Percentiles rank a stretch among this genome's conserved stretches.
Conservation (phyloP, 2,888 invertebrate species). For the Leptogaster cylindrica region DNA sequence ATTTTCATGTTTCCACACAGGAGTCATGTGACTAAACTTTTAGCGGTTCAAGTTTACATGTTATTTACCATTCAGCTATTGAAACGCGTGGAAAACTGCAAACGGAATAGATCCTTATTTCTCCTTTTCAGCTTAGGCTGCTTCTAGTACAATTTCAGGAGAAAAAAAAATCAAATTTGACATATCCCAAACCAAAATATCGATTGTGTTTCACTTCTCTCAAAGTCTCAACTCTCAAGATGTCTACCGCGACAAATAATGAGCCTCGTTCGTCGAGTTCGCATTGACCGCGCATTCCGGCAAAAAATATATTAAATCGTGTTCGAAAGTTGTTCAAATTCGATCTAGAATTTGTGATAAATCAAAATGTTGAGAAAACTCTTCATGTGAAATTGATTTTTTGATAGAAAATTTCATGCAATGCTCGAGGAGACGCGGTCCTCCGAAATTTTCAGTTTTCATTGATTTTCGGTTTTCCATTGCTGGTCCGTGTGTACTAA, state of each 20-base stretch:
- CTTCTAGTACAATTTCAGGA: too few species aligned
- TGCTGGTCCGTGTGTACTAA: conserved; percentile 29
- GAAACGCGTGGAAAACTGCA: too few species aligned
- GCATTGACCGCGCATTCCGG: conserved; percentile 9
- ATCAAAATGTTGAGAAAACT: not conserved
- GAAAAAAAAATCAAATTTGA: conserved; percentile 25
- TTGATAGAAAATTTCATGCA: not conserved
- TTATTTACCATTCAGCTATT: too few species aligned
- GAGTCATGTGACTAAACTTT: too few species aligned
- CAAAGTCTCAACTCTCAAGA: conserved; percentile 23
- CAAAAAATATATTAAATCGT: conserved; percentile 6
- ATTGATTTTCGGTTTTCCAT: conserved; percentile 40
- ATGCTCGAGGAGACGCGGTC: conserved; percentile 30
- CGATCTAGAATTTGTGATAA: not conserved
- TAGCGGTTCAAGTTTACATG: too few species aligned
- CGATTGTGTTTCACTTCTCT: conserved; percentile 13
- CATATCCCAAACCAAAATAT: conserved; percentile 18
- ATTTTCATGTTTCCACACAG: too few species aligned
- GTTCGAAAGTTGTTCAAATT: not conserved
- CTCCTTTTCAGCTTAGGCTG: too few species aligned
- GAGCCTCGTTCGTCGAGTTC: conserved; percentile 14
- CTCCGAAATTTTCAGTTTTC: conserved; percentile 29
- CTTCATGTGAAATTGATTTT: not conserved
- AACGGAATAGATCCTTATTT: too few species aligned
- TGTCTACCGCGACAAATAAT: conserved; percentile 35